Evolutionary conservation across 2,797 vertebrate genomes (phyloP), one percentile per base, ranked within the genome.

Genomic region (Sciaenops ocellatus): DNA sequence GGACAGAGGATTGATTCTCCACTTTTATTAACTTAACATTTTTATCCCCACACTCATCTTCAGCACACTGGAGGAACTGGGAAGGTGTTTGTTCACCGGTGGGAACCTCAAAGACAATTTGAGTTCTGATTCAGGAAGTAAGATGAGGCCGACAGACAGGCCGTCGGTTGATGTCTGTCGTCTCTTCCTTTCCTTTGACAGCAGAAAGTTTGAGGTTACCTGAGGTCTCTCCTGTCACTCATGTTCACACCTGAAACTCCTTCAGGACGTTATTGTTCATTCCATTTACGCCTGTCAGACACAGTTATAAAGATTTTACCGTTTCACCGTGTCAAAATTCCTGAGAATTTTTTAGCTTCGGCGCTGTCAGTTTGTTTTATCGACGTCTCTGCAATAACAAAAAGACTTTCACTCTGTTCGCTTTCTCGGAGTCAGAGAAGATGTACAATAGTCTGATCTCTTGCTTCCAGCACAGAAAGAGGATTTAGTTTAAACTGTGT

Each of bases 21-120:
- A 11, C 11, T 28, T 51, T 78, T 82, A 87, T 85, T 79, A 64
- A 47, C 61, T 87, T 73, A 85, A 83, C 78, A 73, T 83, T 76
- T 85, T 22, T 73, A 66, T 52, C 65, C 72, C n/a, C 59, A 6
- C 26, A 18, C 73, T 55, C 34, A 10, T 72, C 76, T 48, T 10
- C 42, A 30, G 48, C 24, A 24, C 15, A 13, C 76, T 22, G 34
- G 30, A 41, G 65, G 44, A 65, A 66, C 55, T 54, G 41, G 55
- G 69, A 76, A 67, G 55, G 85, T 69, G 73, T 84, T 77, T 51
- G 73, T 66, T 8, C 24, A 42, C 15, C 28, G 42, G 46, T 67
- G 48, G 34, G 51, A 70, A 60, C 44, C 59, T 69, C 59, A 64
- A 55, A 69, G 47, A 56, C 46, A 2, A 9, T 47, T 51, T 63